Conservation (phyloP, 2,797 vertebrate species). For the Enteromius unitaeniatus region DNA sequence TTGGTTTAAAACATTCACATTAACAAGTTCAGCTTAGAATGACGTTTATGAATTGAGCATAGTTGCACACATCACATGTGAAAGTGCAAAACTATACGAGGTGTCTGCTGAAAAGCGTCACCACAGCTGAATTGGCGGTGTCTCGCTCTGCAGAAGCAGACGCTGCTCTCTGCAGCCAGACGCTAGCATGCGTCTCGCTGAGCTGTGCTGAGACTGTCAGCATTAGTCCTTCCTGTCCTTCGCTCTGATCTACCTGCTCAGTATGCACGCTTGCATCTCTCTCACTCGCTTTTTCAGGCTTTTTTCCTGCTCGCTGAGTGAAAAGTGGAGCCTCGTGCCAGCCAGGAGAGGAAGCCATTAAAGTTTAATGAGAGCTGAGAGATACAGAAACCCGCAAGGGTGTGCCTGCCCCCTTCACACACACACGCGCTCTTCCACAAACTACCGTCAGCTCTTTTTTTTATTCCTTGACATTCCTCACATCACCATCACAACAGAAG, state of each 20-base stretch:
- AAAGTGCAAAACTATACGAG: slow-evolving; percentile 9
- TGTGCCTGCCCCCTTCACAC: slow-evolving; percentile 72
- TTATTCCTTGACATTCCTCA: slow-evolving; percentile 32
- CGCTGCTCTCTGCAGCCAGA: slow-evolving; percentile 31
- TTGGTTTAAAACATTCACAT: neutral
- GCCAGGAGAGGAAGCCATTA: slow-evolving; percentile 86
- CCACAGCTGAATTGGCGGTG: slow-evolving; percentile 15
- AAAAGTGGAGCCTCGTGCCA: slow-evolving; percentile 77
- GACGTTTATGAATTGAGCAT: neutral
- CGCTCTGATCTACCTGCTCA: slow-evolving; percentile 50
- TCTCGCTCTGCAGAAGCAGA: slow-evolving; percentile 36
- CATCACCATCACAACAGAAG: slow-evolving; percentile 34
- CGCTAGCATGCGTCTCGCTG: slow-evolving; percentile 11
- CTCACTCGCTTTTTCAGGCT: slow-evolving; percentile 64
- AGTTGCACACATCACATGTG: slow-evolving; percentile 1
- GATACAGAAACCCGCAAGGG: slow-evolving; percentile 87
- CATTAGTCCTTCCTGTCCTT: slow-evolving; percentile 45
- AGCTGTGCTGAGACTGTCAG: slow-evolving; percentile 39
- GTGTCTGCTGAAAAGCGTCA: slow-evolving; percentile 15
- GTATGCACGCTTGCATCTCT: slow-evolving; percentile 48
- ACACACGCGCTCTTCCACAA: slow-evolving; percentile 42
- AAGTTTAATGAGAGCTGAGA: slow-evolving; percentile 88
- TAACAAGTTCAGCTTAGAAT: neutral
- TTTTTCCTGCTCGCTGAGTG: slow-evolving; percentile 70
- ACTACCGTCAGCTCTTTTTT: slow-evolving; percentile 65